These are phyloP conservation scores for Gallinago jamesoni DNA, from an alignment of 2,113 vertebrate species.

Conservation along the genomic window DNA sequence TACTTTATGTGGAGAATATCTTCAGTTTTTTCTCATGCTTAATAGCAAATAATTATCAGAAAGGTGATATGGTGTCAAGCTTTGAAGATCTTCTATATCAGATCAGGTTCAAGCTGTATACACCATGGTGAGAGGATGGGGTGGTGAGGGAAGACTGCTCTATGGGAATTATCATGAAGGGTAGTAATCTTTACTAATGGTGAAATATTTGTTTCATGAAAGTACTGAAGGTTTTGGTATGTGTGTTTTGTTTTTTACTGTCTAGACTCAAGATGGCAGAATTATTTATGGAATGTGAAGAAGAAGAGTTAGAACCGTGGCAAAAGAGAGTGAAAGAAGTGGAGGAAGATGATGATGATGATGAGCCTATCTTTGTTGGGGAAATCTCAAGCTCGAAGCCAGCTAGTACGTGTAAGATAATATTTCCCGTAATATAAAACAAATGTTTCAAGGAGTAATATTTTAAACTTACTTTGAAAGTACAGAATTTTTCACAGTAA, in stretches of 20 bases:
- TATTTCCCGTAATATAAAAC: not conserved
- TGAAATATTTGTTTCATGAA: not conserved
- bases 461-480: not conserved
- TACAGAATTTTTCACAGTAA: not conserved
- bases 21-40: not conserved
- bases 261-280: constrained; percentile 87
- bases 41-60: not conserved
- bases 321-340: constrained; percentile 89
- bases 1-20: not conserved
- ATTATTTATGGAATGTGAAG: constrained; percentile 99
- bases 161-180: not conserved
- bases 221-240: not conserved
- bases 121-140: not conserved
- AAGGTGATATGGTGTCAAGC: not conserved
- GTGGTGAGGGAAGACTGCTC: not conserved
- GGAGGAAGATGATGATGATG: constrained; percentile 85
- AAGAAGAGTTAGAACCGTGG: constrained; percentile 98
- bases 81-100: not conserved
- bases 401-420: constrained; percentile 74
- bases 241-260: not conserved
- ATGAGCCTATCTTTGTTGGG: constrained; percentile 95
- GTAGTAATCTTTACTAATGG: not conserved
- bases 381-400: constrained; percentile 89
- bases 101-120: not conserved
- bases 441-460: not conserved